phyloP scores from a whole-genome alignment of 1,140 invertebrate species.

The Caerostris darwini region DNA sequence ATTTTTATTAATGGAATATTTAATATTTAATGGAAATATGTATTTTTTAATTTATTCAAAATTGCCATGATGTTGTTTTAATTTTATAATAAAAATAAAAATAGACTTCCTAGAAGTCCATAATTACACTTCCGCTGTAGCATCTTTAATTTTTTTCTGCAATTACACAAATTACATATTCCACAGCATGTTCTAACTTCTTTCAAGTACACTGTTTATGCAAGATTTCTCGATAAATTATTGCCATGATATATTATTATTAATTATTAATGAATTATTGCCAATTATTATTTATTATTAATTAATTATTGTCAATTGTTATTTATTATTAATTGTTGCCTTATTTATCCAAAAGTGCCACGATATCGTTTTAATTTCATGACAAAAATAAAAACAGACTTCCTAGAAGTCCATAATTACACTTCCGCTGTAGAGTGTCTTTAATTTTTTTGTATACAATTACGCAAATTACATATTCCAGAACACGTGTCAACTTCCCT shows the following conservation, averaged over 20 bases:
- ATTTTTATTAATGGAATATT: too few species aligned
- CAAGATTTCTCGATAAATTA: conserved; percentile 27
- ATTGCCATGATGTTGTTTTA: neutral
- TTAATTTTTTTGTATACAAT: neutral
- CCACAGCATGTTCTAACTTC: neutral
- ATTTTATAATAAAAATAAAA: neutral
- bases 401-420: neutral
- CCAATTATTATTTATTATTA: too few species aligned
- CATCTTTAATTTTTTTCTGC: neutral
- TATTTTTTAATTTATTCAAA: too few species aligned
- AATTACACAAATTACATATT: conserved; percentile 6
- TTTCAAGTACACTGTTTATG: neutral
- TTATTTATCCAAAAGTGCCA: too few species aligned
- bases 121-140: neutral
- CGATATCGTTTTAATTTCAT: neutral
- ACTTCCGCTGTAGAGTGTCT: neutral
- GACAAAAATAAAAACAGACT: neutral
- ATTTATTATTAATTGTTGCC: too few species aligned
- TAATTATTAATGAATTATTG: too few species aligned
- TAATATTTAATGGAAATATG: too few species aligned
- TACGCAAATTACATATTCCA: conserved; percentile 3
- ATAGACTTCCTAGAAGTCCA: neutral
- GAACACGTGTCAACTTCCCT: neutral
- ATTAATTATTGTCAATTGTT: too few species aligned
- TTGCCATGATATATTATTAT: too few species aligned